Evolutionary conservation across 2,797 vertebrate species (phyloP), one percentile per base, ranked within the genome.

Genomic region (Merluccius polli): DNA sequence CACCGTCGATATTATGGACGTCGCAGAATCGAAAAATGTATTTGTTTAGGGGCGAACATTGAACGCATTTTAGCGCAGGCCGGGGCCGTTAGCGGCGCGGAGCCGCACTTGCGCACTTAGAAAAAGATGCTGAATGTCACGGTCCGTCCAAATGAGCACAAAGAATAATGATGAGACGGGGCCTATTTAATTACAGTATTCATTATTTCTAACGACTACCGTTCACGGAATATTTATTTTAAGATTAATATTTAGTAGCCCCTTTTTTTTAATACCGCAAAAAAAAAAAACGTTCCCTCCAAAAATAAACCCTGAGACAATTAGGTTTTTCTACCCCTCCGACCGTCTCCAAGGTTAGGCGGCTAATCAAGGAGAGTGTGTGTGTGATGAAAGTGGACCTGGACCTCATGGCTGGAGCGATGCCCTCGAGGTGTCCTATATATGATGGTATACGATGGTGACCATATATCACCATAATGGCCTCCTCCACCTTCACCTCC

Each of bases 51-150:
- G 4, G 4, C 6, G 31, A 71, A 30, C 33, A 5, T 13, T 3
- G 4, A 38, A 27, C 73, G 82, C 79, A 44, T 72, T 78, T n/a
- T 30, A 18, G 79, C 13, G 63, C 35, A 70, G 81, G 79, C 77
- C 83, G 69, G 33, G 70, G 81, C 67, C 78, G 75, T 73, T 70
- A 71, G 75, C 33, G 35, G 74, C 81, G 83, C 86, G 86, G 81
- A 85, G 75, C 87, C 82, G 85, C 90, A 86, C 86, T 87, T 85
- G 89, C 89, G 89, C 88, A 89, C 82, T 89, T 86, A 44, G 36
- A 76, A 80, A 79, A 80, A 83, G 79, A 85, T 79, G 82, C 84
- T 78, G 87, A 81, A 83, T 73, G 69, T 85, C 83, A 18, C 69
- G 72, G 48, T 59, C 75, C 65, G n/a, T 2, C 73, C 59, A 74